These are phyloP conservation scores for Ophion ventricosus DNA, from an alignment of 2,888 invertebrate species.

Conservation along the genomic window DNA sequence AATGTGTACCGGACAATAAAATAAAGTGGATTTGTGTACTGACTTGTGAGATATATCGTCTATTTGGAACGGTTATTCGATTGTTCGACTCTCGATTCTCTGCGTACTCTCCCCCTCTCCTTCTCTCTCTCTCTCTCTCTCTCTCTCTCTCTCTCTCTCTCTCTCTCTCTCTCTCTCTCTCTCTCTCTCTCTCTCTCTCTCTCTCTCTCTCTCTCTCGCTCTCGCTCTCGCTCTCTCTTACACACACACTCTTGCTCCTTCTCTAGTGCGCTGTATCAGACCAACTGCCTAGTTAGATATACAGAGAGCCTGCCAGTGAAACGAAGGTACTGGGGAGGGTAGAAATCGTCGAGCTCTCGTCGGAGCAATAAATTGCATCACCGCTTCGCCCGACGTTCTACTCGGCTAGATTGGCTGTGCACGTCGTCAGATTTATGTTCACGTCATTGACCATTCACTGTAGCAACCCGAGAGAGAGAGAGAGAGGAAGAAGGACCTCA, in stretches of 20 bases:
- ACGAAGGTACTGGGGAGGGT: conserved; percentile 43
- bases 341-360: conserved; percentile 62
- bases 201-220: conserved; percentile 8
- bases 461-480: conserved; percentile 15
- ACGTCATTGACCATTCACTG: conserved; percentile 63
- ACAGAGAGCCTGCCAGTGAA: conserved; percentile 41
- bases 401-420: conserved; percentile 65
- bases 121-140: conserved; percentile 17
- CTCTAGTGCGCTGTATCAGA: conserved; percentile 7
- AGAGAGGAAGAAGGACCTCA: conserved; percentile 38
- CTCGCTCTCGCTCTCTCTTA: conserved; percentile 14
- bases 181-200: conserved; percentile 3
- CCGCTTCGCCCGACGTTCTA: conserved; percentile 56
- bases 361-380: conserved; percentile 62
- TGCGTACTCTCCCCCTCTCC: background rate
- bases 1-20: conserved; percentile 42
- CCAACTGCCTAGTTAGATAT: conserved; percentile 32
- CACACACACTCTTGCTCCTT: conserved; percentile 8
- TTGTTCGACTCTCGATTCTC: conserved; percentile 57
- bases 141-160: conserved; percentile 1
- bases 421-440: conserved; percentile 63
- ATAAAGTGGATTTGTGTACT: conserved; percentile 32
- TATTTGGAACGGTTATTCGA: conserved; percentile 57
- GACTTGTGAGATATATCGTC: conserved; percentile 53
- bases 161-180: conserved; percentile 22